Evolutionary conservation across 2,113 vertebrate species (phyloP).

Genomic region (Hiodon tergisus): DNA sequence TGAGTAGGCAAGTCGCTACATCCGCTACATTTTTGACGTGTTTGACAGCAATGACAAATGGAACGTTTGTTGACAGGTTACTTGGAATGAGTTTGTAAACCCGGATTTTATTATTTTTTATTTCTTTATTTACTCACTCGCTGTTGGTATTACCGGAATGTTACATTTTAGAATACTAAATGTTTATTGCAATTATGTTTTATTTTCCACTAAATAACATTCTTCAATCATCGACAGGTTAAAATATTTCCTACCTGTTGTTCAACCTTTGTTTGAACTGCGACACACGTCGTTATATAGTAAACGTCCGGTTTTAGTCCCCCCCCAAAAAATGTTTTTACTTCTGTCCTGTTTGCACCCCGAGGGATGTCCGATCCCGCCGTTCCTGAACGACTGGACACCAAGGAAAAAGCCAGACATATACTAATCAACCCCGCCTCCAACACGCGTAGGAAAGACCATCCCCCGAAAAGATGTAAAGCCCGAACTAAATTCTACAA

Average conservation of each 20-base stretch:
- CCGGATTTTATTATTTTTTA: no score
- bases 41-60: no score
- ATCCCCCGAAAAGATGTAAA: background rate
- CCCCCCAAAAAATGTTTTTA: background rate
- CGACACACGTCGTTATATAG: background rate
- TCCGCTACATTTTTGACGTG: no score
- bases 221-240: background rate
- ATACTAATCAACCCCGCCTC: background rate
- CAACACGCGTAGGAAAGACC: conserved; percentile 5
- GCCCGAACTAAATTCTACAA: background rate
- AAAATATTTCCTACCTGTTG: background rate
- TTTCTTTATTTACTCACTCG: no score
- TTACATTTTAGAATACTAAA: no score
- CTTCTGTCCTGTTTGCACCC: background rate
- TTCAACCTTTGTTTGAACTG: background rate
- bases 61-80: no score
- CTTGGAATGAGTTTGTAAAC: no score
- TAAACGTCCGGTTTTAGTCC: background rate
- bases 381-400: background rate
- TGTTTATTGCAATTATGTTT: no score
- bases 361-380: background rate
- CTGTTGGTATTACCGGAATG: no score
- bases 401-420: background rate
- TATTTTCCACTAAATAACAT: no score
- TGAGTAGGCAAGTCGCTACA: no score